A percentile compares a stretch with the other conserved stretches of the same genome.
Conservation (phyloP, 2,888 invertebrate species). For the Nezara viridula region DNA sequence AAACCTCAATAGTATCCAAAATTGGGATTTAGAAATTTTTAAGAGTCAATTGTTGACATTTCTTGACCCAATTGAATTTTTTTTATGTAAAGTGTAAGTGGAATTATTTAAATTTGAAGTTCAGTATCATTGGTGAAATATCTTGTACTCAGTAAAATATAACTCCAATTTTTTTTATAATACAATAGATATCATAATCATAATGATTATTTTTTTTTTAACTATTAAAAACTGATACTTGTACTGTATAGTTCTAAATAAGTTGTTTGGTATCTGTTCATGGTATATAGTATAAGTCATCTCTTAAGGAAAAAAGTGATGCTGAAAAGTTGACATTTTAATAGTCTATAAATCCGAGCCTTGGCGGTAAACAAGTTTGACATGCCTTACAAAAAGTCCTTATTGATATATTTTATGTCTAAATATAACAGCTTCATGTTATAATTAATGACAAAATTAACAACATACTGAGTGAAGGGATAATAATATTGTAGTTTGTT, state of each 20-base stretch:
- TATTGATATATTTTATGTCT: background rate
- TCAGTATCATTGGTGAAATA: background rate
- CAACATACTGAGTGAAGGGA: too few relatives aligned
- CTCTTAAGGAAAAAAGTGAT: background rate
- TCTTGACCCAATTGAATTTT: too few relatives aligned
- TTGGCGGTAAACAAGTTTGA: background rate
- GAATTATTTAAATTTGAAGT: background rate
- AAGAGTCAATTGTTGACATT: background rate
- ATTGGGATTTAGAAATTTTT: background rate
- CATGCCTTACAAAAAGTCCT: background rate
- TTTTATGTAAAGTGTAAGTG: too few relatives aligned
- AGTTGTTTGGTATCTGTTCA: background rate
- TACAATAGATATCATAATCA: background rate
- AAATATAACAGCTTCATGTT: slow-evolving; percentile 13
- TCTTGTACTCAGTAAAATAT: background rate
- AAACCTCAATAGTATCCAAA: too few relatives aligned
- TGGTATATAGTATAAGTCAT: background rate
- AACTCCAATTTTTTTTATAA: background rate
- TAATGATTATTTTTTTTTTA: background rate
- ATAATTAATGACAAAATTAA: background rate
- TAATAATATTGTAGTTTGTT: background rate
- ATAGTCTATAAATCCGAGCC: background rate
- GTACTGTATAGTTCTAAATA: background rate
- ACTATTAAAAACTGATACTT: background rate
- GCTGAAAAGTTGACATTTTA: background rate